Percentiles rank a stretch among this genome's conserved stretches.
Conservation (phyloP, 2,888 invertebrate genomes). For the Apamea monoglypha region DNA sequence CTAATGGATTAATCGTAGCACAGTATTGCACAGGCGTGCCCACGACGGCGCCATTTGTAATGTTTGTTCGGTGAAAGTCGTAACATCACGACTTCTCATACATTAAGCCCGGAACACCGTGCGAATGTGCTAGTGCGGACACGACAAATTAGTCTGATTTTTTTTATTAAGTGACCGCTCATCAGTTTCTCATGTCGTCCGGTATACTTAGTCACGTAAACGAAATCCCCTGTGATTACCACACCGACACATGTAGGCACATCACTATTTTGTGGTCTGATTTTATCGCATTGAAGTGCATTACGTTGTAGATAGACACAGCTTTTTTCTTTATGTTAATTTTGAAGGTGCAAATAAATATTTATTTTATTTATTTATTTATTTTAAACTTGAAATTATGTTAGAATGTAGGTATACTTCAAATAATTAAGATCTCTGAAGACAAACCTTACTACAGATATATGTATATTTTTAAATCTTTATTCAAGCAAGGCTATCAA, state of each 20-base stretch:
- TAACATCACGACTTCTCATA: slow-evolving; percentile 87
- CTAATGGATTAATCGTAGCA: slow-evolving; percentile 65
- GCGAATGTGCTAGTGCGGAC: slow-evolving; percentile 82
- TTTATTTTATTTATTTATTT: too few species aligned
- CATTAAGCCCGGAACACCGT: slow-evolving; percentile 85
- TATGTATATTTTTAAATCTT: not conserved
- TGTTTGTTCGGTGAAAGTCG: slow-evolving; percentile 87
- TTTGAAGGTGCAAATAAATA: too few species aligned
- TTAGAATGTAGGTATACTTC: not conserved
- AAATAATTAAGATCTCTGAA: slow-evolving; percentile 21
- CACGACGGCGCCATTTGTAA: slow-evolving; percentile 80
- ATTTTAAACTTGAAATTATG: slow-evolving; percentile 6
- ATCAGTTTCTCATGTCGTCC: slow-evolving; percentile 84
- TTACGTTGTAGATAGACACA: slow-evolving; percentile 17
- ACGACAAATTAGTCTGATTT: slow-evolving; percentile 77
- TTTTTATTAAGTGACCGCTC: slow-evolving; percentile 79
- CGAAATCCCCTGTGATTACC: slow-evolving; percentile 70
- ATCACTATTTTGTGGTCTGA: slow-evolving; percentile 60
- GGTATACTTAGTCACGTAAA: slow-evolving; percentile 71
- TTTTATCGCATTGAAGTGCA: slow-evolving; percentile 29
- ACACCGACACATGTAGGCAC: slow-evolving; percentile 49
- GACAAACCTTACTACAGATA: not conserved
- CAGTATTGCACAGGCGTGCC: slow-evolving; percentile 69
- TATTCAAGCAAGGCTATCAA: slow-evolving; percentile 19
- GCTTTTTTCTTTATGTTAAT: too few species aligned